Base-by-base conservation (phyloP, 1,140 invertebrate genomes). In the Vanessa tameamea region DNA sequence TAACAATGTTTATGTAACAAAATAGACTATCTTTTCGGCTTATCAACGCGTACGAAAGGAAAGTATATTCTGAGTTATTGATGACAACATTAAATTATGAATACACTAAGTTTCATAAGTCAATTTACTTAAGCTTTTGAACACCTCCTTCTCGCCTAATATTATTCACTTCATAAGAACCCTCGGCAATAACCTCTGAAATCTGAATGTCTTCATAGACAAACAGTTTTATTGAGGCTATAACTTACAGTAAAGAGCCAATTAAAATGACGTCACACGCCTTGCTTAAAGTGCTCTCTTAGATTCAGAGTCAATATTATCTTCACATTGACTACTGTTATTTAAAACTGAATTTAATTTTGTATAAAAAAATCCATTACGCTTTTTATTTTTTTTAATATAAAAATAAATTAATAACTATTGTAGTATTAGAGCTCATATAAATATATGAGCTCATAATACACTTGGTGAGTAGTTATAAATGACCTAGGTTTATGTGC, bases 131-230 rank as follows among this genome's bases (percentile, higher is more conserved):
- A 43, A 43, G 9, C 37, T 43, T 43, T 31, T 31, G 26, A 31
- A 37, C n/a, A 15, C 50, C 16, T 53, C n/a, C 51, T 37, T 64
- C 14, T 47, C 13, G 37, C 43, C 43, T 14, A 15, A 64, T 47
- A 47, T 47, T 59, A 48, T 69, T 59, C 53, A 61, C 53, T 26
- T 47, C 47, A 43, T 23, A 47, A 61, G 20, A 53, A 2, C 48
- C 23, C 7, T 1, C 11, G 31, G 55, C 8, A 20, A 26, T 20
- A 47, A 9, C 47, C n/a, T 53, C 53, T 68, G 3, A 43, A 61
- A 8, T 53, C 66, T 68, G 9, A 43, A 61, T 47, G 48, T 51
- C 64, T 66, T 66, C 48, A 66, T 31, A 37, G 64, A 66, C 47
- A 66, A 66, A 66, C 47, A 31, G 23, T 31, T 31, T 23, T 53